Evolutionary conservation across 2,888 invertebrate genomes (phyloP).

Genomic region (Cephalotes varians): DNA sequence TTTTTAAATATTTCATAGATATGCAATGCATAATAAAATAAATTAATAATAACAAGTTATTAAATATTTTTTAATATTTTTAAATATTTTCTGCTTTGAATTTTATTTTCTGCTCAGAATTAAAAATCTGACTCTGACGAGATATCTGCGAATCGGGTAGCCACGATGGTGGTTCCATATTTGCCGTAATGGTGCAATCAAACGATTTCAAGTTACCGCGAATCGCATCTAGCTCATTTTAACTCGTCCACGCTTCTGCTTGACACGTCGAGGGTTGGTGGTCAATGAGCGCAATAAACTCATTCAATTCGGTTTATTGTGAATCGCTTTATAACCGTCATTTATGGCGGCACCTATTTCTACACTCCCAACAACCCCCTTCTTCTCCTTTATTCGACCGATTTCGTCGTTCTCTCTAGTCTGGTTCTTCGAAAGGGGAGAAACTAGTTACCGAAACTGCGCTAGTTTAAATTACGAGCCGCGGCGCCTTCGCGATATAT

Average conservation of each 20-base stretch:
- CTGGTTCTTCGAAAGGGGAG: conserved; percentile 54
- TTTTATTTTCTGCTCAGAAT: background rate
- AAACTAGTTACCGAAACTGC: conserved; percentile 85
- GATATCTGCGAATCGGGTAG: background rate
- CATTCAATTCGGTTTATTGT: conserved; percentile 84
- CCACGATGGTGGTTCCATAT: conserved; percentile 72
- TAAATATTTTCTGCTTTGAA: background rate
- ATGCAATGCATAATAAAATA: background rate
- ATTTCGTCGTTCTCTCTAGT: conserved; percentile 60
- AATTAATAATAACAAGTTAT: conserved; percentile 4
- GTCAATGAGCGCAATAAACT: conserved; percentile 85
- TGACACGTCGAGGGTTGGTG: conserved; percentile 41
- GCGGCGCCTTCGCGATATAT: conserved; percentile 82
- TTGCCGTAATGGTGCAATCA: conserved; percentile 66
- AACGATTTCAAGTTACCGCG: conserved; percentile 48
- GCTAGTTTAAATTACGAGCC: conserved; percentile 85
- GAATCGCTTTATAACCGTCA: conserved; percentile 85
- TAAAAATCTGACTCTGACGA: background rate
- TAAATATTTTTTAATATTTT: background rate
- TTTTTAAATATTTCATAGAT: background rate
- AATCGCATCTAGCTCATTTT: conserved; percentile 61
- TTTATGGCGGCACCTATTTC: conserved; percentile 78
- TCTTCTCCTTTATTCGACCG: conserved; percentile 32
- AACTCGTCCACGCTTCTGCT: conserved; percentile 73
- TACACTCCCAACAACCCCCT: conserved; percentile 45